These are phyloP conservation scores for Pachycephus smyrnensis DNA, from an alignment of 2,888 invertebrate genomes.

Conservation along the genomic window DNA sequence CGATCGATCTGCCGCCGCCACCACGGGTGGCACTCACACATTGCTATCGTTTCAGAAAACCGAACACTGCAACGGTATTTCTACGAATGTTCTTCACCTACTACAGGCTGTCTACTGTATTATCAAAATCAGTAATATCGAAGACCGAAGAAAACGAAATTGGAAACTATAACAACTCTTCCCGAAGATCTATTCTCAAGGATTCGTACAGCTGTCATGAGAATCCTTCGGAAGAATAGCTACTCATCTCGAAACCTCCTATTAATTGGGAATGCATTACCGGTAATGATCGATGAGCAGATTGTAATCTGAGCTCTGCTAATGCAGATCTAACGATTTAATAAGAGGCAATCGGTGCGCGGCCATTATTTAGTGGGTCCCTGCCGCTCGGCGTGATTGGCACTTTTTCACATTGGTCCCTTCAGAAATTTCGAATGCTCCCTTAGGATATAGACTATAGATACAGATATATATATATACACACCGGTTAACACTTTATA, in stretches of 20 bases:
- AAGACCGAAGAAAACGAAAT: neutral
- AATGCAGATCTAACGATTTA: conserved; percentile 63
- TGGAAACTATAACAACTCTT: neutral
- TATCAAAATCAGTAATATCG: neutral
- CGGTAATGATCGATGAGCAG: conserved; percentile 56
- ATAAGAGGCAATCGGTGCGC: conserved; percentile 53
- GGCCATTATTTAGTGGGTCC: conserved; percentile 50
- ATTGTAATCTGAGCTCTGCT: conserved; percentile 52
- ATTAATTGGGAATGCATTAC: conserved; percentile 57
- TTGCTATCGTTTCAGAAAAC: neutral
- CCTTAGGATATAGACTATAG: neutral
- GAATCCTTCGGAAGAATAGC: neutral
- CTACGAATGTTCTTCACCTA: neutral
- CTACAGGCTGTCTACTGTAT: neutral
- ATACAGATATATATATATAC: neutral
- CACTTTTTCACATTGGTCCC: conserved; percentile 31
- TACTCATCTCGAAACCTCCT: conserved; percentile 24
- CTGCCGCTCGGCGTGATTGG: conserved; percentile 52
- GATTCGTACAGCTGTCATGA: neutral
- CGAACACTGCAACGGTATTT: neutral
- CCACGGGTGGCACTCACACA: neutral
- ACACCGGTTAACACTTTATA: neutral
- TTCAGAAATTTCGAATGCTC: neutral
- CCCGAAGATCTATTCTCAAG: neutral
- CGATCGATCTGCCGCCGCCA: conserved; percentile 29